Evolutionary conservation across 2,113 vertebrate genomes (phyloP).

Genomic region (Malurus melanocephalus): DNA sequence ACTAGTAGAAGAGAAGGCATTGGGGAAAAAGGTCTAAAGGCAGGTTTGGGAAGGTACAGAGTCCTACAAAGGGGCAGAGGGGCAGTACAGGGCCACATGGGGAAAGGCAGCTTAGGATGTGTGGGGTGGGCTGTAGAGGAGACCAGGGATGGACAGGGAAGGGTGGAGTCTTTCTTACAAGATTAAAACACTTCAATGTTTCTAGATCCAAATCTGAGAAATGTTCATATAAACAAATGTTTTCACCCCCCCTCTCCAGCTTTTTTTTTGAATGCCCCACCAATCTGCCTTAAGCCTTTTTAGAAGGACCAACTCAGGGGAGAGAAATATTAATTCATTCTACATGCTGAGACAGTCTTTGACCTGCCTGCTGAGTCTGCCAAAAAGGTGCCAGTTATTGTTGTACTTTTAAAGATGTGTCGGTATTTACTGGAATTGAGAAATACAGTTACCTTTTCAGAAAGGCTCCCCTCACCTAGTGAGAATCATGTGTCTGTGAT

Average conservation of each 20-base stretch:
- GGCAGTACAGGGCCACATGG: background rate
- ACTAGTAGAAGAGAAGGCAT: background rate
- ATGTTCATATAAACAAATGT: conserved; percentile 4
- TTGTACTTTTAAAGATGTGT: conserved; percentile 15
- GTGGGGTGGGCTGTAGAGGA: background rate
- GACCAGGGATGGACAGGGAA: background rate
- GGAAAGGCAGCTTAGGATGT: background rate
- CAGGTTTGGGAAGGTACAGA: background rate
- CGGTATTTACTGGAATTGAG: conserved; percentile 29
- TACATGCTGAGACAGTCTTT: conserved; percentile 57
- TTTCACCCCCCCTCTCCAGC: background rate
- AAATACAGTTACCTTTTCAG: conserved; percentile 19
- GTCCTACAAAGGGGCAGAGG: background rate
- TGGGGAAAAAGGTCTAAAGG: background rate
- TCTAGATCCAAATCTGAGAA: conserved; percentile 44
- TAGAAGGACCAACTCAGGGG: conserved; percentile 34
- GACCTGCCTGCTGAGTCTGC: conserved; percentile 53
- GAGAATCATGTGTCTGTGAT: background rate
- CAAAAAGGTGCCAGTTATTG: conserved; percentile 48
- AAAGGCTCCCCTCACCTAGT: background rate
- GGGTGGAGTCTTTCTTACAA: background rate
- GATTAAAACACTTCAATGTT: background rate
- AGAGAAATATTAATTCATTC: conserved; percentile 36
- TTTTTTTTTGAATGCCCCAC: conserved; percentile 50
- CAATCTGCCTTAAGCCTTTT: conserved; percentile 56